Percentiles rank a stretch among this genome's conserved stretches.
Evolutionary conservation across 2,113 vertebrate species (phyloP).

Genomic region (Mus pahari): DNA sequence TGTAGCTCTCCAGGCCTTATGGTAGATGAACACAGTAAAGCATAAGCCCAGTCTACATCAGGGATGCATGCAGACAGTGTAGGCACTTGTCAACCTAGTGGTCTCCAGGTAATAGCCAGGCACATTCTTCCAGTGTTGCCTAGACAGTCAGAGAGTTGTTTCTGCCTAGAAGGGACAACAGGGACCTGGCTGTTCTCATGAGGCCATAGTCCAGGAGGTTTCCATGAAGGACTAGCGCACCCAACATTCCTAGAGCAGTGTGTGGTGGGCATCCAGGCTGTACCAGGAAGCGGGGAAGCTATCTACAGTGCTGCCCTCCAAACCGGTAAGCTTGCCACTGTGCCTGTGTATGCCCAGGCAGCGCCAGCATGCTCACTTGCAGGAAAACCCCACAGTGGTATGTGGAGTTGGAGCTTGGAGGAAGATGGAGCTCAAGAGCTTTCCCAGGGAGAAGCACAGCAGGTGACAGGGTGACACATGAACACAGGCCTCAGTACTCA

Average conservation of each 20-base stretch:
- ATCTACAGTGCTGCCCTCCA: not conserved
- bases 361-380: accelerated
- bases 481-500: conserved; percentile 82
- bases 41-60: accelerated
- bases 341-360: accelerated
- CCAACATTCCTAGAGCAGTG: not conserved
- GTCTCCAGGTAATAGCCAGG: not conserved
- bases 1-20: not conserved
- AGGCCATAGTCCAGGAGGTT: not conserved
- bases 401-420: not conserved
- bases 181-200: not conserved
- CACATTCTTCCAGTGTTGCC: accelerated
- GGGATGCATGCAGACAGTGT: not conserved
- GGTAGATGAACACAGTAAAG: accelerated
- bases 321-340: accelerated
- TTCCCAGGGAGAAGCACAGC: not conserved
- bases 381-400: not conserved
- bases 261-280: not conserved
- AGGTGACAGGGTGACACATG: accelerated
- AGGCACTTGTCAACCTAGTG: accelerated
- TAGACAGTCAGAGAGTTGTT: not conserved
- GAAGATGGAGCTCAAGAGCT: not conserved
- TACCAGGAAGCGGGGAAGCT: not conserved
- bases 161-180: not conserved
- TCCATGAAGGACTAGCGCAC: not conserved